Conservation (phyloP, 2,888 invertebrate genomes). For the Nemoura dubitans region DNA sequence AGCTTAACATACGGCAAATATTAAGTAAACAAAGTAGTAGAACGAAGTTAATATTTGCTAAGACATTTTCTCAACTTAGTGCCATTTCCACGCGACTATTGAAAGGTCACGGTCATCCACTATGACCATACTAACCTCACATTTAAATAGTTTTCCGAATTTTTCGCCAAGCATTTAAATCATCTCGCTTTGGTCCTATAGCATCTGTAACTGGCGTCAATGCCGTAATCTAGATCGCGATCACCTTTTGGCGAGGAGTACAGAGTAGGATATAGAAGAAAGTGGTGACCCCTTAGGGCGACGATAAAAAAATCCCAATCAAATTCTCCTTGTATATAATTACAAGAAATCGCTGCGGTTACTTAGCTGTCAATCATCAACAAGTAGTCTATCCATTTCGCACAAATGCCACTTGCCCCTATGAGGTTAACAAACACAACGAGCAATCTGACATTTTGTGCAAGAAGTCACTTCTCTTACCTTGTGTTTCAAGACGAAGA, state of each 20-base stretch:
- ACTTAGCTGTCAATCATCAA: not conserved
- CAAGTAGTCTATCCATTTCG: not conserved
- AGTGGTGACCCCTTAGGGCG: not conserved
- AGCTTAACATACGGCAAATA: not conserved
- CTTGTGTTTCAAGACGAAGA: not conserved
- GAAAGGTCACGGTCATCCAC: not conserved
- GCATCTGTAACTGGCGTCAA: not conserved
- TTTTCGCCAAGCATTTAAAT: too few species aligned
- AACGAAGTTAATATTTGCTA: not conserved
- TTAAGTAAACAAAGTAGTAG: not conserved
- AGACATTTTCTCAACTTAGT: not conserved
- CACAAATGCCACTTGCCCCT: not conserved
- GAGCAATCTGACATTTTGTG: too few species aligned
- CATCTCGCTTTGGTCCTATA: too few species aligned
- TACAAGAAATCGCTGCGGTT: not conserved
- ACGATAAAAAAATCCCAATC: not conserved
- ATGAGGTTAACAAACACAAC: too few species aligned
- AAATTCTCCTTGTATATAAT: not conserved
- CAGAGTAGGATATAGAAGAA: not conserved
- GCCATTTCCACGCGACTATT: not conserved
- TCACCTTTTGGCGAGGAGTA: not conserved
- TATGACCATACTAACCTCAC: too few species aligned
- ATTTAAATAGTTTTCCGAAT: too few species aligned
- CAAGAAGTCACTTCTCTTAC: too few species aligned
- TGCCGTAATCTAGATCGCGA: not conserved